phyloP scores from a whole-genome alignment of 2,113 vertebrate species.

The Mesitornis unicolor region DNA sequence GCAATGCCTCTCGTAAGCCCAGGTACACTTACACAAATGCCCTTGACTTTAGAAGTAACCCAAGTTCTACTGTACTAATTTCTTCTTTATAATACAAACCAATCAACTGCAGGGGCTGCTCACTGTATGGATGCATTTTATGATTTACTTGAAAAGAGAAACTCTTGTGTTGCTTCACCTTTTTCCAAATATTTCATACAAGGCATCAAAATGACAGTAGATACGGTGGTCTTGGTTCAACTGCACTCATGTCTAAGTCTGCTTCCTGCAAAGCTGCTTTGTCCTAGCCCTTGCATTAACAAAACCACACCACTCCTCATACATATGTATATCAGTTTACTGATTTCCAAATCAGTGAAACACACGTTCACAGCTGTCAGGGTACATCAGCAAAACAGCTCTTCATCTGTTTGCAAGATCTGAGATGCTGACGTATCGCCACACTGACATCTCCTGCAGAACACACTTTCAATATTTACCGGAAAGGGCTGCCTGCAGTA shows the following conservation, averaged over 20 bases:
- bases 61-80: background rate
- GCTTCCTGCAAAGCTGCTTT: background rate
- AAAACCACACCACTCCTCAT: background rate
- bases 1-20: background rate
- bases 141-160: background rate
- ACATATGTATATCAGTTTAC: too few relatives aligned
- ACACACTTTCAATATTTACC: conserved; percentile 4
- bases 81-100: background rate
- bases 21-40: background rate
- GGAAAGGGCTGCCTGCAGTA: conserved; percentile 30
- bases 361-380: background rate
- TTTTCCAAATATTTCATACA: background rate
- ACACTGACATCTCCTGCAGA: background rate
- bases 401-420: background rate
- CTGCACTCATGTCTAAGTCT: background rate
- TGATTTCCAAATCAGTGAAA: background rate
- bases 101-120: background rate
- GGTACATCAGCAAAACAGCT: background rate
- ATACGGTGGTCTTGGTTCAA: background rate
- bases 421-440: background rate
- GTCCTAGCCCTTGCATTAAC: background rate
- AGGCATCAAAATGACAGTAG: background rate
- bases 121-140: background rate
- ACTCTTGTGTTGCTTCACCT: background rate
- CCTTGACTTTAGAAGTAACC: background rate